Conservation (phyloP, 2,888 invertebrate genomes). For the Liopterus haemorrhoidalis region DNA sequence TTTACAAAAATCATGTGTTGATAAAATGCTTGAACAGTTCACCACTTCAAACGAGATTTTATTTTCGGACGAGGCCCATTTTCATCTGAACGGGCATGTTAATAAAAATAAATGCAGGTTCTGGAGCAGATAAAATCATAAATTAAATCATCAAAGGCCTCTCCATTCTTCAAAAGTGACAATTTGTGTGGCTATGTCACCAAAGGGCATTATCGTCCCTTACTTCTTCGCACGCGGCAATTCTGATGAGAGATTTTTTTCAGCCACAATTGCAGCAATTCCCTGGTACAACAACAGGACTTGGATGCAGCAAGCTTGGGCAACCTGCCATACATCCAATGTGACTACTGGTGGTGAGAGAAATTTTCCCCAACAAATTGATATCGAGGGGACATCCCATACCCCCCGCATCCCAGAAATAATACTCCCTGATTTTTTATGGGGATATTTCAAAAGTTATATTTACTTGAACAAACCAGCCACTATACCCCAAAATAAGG, state of each 20-base stretch:
- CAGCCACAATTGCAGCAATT: too few species aligned
- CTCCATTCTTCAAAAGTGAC: too few species aligned
- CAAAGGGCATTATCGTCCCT: conserved; percentile 18
- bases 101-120: conserved; percentile 28
- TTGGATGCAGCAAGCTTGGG: too few species aligned
- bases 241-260: conserved; percentile 2
- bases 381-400: conserved; percentile 33
- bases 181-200: too few species aligned
- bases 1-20: conserved; percentile 12
- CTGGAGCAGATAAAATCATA: conserved; percentile 24
- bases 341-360: too few species aligned
- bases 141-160: conserved; percentile 21
- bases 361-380: conserved; percentile 31
- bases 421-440: conserved; percentile 31
- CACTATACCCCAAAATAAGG: too few species aligned
- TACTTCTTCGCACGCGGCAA: conserved; percentile 12
- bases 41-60: too few species aligned
- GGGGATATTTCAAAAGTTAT: conserved; percentile 32
- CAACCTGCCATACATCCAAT: too few species aligned
- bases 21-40: conserved; percentile 9
- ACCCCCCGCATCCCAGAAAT: conserved; percentile 30
- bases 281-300: too few species aligned
- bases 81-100: conserved; percentile 25
- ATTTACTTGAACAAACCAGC: too few species aligned
- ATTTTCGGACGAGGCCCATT: too few species aligned